Percentiles rank a stretch among this genome's conserved stretches.
Conservation (phyloP, 2,888 invertebrate genomes). For the Dendrolimus houi region DNA sequence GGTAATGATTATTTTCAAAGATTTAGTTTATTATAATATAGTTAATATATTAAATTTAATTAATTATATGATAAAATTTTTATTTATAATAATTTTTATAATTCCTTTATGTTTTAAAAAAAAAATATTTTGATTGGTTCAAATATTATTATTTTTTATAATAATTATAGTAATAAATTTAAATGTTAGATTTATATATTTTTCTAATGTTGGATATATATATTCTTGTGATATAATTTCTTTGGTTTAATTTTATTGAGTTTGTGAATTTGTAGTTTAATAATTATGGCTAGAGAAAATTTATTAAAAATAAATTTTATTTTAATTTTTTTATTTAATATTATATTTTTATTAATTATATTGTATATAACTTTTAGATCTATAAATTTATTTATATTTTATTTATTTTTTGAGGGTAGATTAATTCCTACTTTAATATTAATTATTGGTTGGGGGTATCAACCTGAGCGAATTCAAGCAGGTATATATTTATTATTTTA, state of each 20-base stretch:
- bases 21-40: no score
- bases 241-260: constrained; percentile 75
- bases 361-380: constrained; percentile 75
- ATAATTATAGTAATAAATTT: constrained; percentile 65
- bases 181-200: constrained; percentile 40
- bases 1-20: constrained; percentile 76
- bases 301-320: constrained; percentile 59
- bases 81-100: constrained; percentile 63
- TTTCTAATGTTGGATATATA: constrained; percentile 54
- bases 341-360: constrained; percentile 70
- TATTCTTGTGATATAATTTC: constrained; percentile 70
- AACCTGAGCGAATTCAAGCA: constrained; percentile 34
- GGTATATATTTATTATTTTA: no score
- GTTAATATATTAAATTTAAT: no score
- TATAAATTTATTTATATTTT: constrained; percentile 79
- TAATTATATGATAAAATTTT: constrained; percentile 23
- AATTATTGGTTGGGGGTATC: constrained; percentile 82
- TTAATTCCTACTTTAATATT: constrained; percentile 81
- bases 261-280: constrained; percentile 78
- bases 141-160: constrained; percentile 65
- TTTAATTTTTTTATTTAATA: constrained; percentile 67
- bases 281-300: constrained; percentile 74
- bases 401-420: constrained; percentile 82
- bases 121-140: constrained; percentile 72
- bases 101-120: constrained; percentile 67